Percentiles rank a stretch among this genome's conserved stretches.
phyloP scores from a whole-genome alignment of 1,140 invertebrate species.

The Leptinotarsa texana region DNA sequence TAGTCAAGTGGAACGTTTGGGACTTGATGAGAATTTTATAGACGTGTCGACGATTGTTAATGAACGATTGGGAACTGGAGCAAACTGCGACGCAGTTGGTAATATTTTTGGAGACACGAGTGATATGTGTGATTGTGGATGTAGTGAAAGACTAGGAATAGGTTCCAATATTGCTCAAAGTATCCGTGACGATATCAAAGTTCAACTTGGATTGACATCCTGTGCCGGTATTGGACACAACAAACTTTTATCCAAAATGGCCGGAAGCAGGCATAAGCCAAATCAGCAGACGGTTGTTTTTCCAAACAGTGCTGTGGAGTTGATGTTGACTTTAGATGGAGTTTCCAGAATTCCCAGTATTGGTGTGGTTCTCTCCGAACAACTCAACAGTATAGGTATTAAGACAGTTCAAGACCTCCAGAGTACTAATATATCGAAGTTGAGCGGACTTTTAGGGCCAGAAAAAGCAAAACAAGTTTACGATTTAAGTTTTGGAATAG shows the following conservation, averaged over 20 bases:
- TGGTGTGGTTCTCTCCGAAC: slow-evolving; percentile 67
- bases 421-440: slow-evolving; percentile 61
- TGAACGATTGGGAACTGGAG: slow-evolving; percentile 56
- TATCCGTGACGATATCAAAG: slow-evolving; percentile 68
- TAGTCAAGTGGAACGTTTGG: slow-evolving; percentile 72
- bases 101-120: slow-evolving; percentile 61
- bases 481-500: slow-evolving; percentile 71
- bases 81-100: slow-evolving; percentile 56
- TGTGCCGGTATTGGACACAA: slow-evolving; percentile 84
- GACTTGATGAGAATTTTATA: slow-evolving; percentile 80
- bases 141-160: slow-evolving; percentile 65
- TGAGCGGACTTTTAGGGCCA: slow-evolving; percentile 65
- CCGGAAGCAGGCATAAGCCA: slow-evolving; percentile 73
- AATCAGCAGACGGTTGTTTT: slow-evolving; percentile 80
- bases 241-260: slow-evolving; percentile 80
- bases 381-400: slow-evolving; percentile 67
- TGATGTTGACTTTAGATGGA: slow-evolving; percentile 66
- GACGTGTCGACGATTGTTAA: slow-evolving; percentile 73
- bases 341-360: slow-evolving; percentile 72
- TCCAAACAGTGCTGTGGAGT: slow-evolving; percentile 64
- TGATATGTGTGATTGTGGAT: slow-evolving; percentile 71
- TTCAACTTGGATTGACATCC: slow-evolving; percentile 72
- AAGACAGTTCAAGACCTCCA: slow-evolving; percentile 69
- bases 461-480: slow-evolving; percentile 70
- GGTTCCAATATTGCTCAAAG: slow-evolving; percentile 72